These are phyloP conservation scores for Scalopus aquaticus DNA, from an alignment of 2,113 vertebrate genomes.

Conservation along the genomic window DNA sequence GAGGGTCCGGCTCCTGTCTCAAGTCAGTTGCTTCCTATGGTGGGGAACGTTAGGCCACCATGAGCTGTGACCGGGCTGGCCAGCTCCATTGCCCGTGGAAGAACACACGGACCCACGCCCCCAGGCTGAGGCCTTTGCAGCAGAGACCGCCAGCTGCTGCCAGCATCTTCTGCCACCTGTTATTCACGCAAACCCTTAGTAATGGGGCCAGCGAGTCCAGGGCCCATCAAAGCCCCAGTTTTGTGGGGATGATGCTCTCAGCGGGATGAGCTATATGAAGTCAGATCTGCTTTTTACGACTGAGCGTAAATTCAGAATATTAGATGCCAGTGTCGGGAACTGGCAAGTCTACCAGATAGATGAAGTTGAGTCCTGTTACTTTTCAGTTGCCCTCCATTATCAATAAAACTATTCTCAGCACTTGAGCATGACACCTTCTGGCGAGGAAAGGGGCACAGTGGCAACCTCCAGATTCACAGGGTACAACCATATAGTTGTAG, in stretches of 20 bases:
- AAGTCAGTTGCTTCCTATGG: neutral
- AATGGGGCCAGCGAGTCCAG: neutral
- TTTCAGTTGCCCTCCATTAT: neutral
- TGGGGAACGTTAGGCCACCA: neutral
- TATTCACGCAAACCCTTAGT: neutral
- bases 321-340: neutral
- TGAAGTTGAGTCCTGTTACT: neutral
- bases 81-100: neutral
- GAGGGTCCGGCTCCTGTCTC: neutral
- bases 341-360: neutral
- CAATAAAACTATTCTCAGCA: neutral
- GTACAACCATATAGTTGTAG: neutral
- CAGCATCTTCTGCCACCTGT: neutral
- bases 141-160: neutral
- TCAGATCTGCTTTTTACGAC: neutral
- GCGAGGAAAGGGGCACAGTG: rapidly evolving
- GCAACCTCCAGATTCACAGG: neutral
- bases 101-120: neutral
- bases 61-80: neutral
- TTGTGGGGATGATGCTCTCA: neutral
- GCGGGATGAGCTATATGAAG: neutral
- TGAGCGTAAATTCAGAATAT: neutral
- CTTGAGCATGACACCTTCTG: neutral
- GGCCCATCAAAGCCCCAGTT: neutral
- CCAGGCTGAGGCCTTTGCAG: neutral